These are phyloP conservation scores for Burhinus oedicnemus DNA, from an alignment of 2,113 vertebrate species.

Conservation along the genomic window DNA sequence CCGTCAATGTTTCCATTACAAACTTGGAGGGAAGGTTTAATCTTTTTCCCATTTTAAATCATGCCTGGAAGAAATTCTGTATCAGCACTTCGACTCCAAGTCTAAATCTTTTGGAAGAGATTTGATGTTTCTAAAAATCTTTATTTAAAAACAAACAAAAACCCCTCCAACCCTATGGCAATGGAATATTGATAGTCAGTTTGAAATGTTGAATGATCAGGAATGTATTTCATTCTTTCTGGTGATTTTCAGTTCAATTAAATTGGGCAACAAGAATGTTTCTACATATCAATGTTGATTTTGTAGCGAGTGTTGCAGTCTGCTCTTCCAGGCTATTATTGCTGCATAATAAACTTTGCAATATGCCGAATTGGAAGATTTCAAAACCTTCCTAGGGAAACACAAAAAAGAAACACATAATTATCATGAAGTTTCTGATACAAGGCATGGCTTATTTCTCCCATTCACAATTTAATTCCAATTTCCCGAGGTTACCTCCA, in stretches of 20 bases:
- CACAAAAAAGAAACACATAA: neutral
- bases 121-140: neutral
- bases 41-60: slow-evolving; percentile 28
- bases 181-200: neutral
- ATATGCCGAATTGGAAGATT: neutral
- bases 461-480: neutral
- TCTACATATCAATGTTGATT: neutral
- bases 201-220: neutral
- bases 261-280: neutral
- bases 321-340: neutral
- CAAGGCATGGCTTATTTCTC: neutral
- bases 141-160: neutral
- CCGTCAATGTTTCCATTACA: slow-evolving; percentile 53
- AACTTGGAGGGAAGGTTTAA: slow-evolving; percentile 16
- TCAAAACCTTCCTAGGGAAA: slow-evolving; percentile 28
- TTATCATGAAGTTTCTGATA: neutral
- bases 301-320: neutral
- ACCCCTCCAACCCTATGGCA: neutral
- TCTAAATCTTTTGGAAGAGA: neutral
- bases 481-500: neutral
- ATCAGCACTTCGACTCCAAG: neutral
- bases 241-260: neutral
- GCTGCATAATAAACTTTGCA: slow-evolving; percentile 20
- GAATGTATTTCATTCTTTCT: neutral
- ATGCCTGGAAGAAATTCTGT: slow-evolving; percentile 36